Evolutionary conservation across 2,888 invertebrate species (phyloP).

Genomic region (Thereva unica): DNA sequence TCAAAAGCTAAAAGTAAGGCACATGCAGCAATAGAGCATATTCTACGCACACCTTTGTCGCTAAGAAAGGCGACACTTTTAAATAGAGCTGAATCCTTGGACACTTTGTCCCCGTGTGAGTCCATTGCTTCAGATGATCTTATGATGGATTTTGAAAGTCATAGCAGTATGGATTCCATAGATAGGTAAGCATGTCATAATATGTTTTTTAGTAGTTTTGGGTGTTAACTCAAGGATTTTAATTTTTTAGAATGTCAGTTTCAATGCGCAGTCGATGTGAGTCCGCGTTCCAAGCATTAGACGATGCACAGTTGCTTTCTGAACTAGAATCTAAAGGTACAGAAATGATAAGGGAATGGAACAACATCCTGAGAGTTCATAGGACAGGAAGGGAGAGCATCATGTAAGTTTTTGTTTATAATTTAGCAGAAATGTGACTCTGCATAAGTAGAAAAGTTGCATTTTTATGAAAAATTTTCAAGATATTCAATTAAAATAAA

Average conservation of each 20-base stretch:
- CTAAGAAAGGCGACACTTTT: conserved; percentile 57
- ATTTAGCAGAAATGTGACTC: not conserved
- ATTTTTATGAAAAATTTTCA: too few species aligned
- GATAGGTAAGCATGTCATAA: conserved; percentile 49
- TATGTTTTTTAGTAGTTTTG: conserved; percentile 1
- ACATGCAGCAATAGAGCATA: conserved; percentile 58
- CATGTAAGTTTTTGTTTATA: conserved; percentile 46
- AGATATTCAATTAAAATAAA: too few species aligned
- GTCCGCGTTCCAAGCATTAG: conserved; percentile 61
- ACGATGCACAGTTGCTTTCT: conserved; percentile 60
- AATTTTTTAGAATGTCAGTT: conserved; percentile 48
- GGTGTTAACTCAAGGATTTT: conserved; percentile 16
- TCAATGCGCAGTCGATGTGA: conserved; percentile 56
- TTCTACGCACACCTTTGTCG: conserved; percentile 54
- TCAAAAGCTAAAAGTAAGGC: conserved; percentile 53
- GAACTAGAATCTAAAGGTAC: conserved; percentile 61
- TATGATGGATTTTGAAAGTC: conserved; percentile 80
- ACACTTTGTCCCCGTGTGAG: conserved; percentile 80
- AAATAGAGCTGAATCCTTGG: conserved; percentile 72
- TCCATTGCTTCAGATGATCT: conserved; percentile 86
- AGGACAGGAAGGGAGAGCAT: conserved; percentile 53
- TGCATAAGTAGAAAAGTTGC: too few species aligned
- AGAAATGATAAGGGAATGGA: conserved; percentile 63
- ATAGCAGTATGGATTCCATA: conserved; percentile 58
- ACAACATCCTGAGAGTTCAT: conserved; percentile 60